phyloP scores from a whole-genome alignment of 2,113 vertebrate species.

The Morone saxatilis region DNA sequence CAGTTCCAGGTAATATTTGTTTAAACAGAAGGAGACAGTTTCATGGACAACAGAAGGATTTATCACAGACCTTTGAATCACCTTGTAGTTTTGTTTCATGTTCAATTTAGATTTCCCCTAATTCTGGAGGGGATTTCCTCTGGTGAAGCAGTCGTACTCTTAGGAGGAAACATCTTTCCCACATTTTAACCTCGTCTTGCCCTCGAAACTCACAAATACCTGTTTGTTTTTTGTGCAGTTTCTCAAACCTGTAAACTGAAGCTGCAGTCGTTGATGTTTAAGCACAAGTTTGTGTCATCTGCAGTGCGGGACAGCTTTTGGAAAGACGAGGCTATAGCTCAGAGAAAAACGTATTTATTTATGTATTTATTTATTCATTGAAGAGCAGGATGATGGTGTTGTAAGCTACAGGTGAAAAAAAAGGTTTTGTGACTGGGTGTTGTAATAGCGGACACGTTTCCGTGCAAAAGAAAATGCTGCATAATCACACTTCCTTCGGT shows the following conservation, averaged over 20 bases:
- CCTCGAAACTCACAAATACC: too few species aligned
- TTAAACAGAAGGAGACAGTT: neutral
- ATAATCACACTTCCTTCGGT: slow-evolving; percentile 51
- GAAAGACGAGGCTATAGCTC: neutral
- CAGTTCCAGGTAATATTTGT: neutral
- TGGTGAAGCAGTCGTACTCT: neutral
- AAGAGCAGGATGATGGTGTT: neutral
- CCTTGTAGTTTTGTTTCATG: neutral
- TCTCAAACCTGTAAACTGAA: neutral
- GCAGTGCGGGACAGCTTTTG: neutral
- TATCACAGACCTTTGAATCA: too few species aligned
- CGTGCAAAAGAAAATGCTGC: neutral
- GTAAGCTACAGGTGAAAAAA: neutral
- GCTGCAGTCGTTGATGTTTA: neutral
- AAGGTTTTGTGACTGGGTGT: too few species aligned
- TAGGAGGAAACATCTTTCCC: neutral
- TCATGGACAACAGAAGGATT: neutral
- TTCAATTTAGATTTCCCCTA: neutral
- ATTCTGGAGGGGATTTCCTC: neutral
- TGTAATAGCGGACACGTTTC: neutral
- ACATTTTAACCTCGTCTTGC: too few species aligned
- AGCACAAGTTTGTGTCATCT: neutral
- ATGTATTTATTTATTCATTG: slow-evolving; percentile 9
- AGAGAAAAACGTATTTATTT: neutral
- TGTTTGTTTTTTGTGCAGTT: neutral